These are phyloP conservation scores for Sycobia sp. DNA, from an alignment of 1,140 invertebrate genomes.

Conservation along the genomic window DNA sequence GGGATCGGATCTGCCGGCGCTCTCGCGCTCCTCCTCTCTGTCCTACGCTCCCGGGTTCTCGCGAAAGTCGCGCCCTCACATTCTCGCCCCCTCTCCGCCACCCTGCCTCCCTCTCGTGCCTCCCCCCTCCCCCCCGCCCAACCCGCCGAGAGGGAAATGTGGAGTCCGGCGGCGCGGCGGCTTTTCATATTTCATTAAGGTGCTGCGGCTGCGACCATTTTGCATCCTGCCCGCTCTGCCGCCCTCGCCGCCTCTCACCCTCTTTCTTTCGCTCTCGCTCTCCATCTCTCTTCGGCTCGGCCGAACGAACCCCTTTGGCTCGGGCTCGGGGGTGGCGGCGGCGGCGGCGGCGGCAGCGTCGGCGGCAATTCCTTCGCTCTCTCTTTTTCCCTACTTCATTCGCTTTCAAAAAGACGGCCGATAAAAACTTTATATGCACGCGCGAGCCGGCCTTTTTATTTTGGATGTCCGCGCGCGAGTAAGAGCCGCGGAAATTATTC, in stretches of 20 bases:
- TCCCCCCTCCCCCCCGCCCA: background rate
- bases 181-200: conserved; percentile 56
- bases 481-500: conserved; percentile 33
- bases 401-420: conserved; percentile 36
- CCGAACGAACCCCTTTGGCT: conserved; percentile 3
- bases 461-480: conserved; percentile 27
- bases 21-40: conserved; percentile 28
- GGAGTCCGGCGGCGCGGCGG: conserved; percentile 29
- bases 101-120: conserved; percentile 40
- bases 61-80: conserved; percentile 43
- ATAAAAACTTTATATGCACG: conserved; percentile 35
- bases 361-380: conserved; percentile 29
- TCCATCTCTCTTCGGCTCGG: no score
- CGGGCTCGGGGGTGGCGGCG: background rate
- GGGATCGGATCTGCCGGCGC: conserved; percentile 50
- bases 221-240: conserved; percentile 37
- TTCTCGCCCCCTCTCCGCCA: no score
- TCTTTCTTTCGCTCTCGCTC: background rate
- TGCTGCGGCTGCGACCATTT: conserved; percentile 45
- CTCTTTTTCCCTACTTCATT: conserved; percentile 34
- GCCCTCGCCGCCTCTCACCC: background rate
- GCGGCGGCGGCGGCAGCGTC: conserved; percentile 17
- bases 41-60: conserved; percentile 43
- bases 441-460: conserved; percentile 20
- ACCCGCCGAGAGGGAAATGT: background rate